These are phyloP conservation scores for Onychorhynchus coronatus DNA, from an alignment of 2,113 vertebrate genomes.

Conservation along the genomic window DNA sequence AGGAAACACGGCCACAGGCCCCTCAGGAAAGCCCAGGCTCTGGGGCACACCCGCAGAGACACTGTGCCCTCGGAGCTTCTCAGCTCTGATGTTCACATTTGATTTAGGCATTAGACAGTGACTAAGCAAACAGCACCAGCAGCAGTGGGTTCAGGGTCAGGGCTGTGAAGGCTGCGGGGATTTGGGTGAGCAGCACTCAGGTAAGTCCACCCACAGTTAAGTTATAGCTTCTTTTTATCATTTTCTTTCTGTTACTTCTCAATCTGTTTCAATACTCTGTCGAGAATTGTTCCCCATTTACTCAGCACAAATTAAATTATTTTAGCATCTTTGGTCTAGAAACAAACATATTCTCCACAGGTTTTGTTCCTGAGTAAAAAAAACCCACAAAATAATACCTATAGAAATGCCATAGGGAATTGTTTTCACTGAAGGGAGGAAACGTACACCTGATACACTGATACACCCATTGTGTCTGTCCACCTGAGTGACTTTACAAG, in stretches of 20 bases:
- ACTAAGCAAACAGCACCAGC: background rate
- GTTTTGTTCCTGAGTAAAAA: background rate
- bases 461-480: constrained; percentile 69
- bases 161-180: background rate
- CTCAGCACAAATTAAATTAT: background rate
- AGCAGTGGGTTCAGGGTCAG: rapidly evolving
- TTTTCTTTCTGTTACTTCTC: background rate
- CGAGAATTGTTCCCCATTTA: background rate
- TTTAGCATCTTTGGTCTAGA: background rate
- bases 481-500: constrained; percentile 83
- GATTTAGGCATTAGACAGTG: rapidly evolving
- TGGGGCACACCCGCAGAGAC: background rate
- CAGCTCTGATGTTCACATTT: background rate
- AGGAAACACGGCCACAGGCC: rapidly evolving
- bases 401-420: background rate
- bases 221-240: rapidly evolving
- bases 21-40: background rate
- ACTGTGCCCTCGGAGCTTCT: rapidly evolving
- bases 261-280: background rate
- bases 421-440: background rate
- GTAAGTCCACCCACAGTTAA: rapidly evolving
- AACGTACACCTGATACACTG: constrained; percentile 70
- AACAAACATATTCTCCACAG: background rate
- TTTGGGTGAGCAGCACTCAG: background rate
- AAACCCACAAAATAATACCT: background rate